These are phyloP conservation scores for Apoderus coryli DNA, from an alignment of 2,888 invertebrate species.

Conservation along the genomic window DNA sequence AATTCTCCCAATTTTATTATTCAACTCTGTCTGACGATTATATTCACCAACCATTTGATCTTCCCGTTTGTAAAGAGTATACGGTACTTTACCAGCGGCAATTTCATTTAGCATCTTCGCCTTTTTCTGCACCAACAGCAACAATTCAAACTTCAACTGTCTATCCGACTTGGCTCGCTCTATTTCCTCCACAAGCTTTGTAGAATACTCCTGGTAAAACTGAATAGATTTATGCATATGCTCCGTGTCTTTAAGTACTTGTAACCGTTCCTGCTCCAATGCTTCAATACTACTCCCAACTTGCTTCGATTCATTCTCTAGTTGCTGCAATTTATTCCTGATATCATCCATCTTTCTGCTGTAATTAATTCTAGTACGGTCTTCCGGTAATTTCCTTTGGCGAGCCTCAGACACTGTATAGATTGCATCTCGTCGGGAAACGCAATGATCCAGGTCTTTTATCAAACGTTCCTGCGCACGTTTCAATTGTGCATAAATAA, in stretches of 20 bases:
- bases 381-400: slow-evolving; percentile 33
- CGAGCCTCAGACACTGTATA: slow-evolving; percentile 41
- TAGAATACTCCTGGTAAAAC: slow-evolving; percentile 10
- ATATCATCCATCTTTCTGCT: slow-evolving; percentile 44
- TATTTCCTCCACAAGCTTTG: slow-evolving; percentile 19
- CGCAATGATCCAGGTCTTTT: slow-evolving; percentile 48
- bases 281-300: slow-evolving; percentile 10
- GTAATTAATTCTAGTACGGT: slow-evolving; percentile 35
- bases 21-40: slow-evolving; percentile 41
- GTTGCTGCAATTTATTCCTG: slow-evolving; percentile 40
- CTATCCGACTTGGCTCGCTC: slow-evolving; percentile 32
- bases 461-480: slow-evolving; percentile 45
- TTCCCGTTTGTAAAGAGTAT: slow-evolving; percentile 28
- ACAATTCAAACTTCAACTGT: slow-evolving; percentile 37
- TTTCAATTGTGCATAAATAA: slow-evolving; percentile 36
- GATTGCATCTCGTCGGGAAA: slow-evolving; percentile 48
- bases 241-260: slow-evolving; percentile 9
- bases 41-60: slow-evolving; percentile 39
- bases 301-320: slow-evolving; percentile 29
- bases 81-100: slow-evolving; percentile 29
- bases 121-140: slow-evolving; percentile 57
- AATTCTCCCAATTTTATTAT: slow-evolving; percentile 41
- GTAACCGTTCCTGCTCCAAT: slow-evolving; percentile 8
- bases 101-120: slow-evolving; percentile 43
- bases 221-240: slow-evolving; percentile 10